phyloP scores from a whole-genome alignment of 23 tunicate genomes.

The Clavelina lepadiformis region DNA sequence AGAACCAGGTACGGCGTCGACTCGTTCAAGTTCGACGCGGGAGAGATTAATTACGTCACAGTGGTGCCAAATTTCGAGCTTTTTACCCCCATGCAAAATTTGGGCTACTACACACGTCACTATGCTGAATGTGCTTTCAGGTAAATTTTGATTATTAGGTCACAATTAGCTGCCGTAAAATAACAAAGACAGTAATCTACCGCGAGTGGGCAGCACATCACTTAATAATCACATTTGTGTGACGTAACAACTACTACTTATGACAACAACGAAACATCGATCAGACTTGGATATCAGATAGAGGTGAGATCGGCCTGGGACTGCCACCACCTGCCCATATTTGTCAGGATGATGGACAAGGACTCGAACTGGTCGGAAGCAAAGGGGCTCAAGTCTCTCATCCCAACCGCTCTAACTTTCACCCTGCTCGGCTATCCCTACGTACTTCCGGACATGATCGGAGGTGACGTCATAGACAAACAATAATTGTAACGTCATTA shows the following conservation, averaged over 20 bases:
- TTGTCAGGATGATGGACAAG: slow-evolving; percentile 94
- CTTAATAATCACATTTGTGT: too few relatives aligned
- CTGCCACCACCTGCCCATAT: slow-evolving; percentile 68
- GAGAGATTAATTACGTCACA: slow-evolving; percentile 63
- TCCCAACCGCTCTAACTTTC: slow-evolving; percentile 84
- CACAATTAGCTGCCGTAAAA: too few relatives aligned
- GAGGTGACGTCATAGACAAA: too few relatives aligned
- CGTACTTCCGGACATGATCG: slow-evolving; percentile 95
- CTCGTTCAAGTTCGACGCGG: slow-evolving; percentile 75
- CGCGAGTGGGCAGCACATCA: too few relatives aligned
- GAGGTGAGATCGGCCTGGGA: slow-evolving; percentile 90
- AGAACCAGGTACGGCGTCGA: slow-evolving; percentile 44
- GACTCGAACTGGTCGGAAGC: slow-evolving; percentile 87
- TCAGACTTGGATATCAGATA: slow-evolving; percentile 64
- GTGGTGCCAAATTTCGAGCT: slow-evolving; percentile 37
- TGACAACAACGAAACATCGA: background rate
- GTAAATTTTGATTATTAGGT: too few relatives aligned
- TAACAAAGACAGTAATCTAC: too few relatives aligned
- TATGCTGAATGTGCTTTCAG: slow-evolving; percentile 57
- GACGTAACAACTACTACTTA: background rate
- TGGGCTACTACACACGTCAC: slow-evolving; percentile 43
- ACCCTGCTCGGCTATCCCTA: slow-evolving; percentile 90
- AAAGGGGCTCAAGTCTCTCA: slow-evolving; percentile 80
- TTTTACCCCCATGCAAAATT: slow-evolving; percentile 16
- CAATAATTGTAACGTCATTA: background rate